Evolutionary conservation across 2,888 invertebrate species (phyloP).

Genomic region (Heliconius ethilla): DNA sequence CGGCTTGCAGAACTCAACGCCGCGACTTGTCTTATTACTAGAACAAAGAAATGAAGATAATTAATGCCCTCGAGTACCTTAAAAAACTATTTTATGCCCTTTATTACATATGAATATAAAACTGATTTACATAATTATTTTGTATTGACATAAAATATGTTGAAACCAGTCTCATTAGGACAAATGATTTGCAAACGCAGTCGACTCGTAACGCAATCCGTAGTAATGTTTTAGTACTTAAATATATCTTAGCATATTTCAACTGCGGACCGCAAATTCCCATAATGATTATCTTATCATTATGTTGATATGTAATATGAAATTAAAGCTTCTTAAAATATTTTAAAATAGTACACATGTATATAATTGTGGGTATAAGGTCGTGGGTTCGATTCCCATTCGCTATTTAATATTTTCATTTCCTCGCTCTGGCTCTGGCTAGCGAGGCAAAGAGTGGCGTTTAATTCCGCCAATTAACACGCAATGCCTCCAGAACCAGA

Average conservation of each 20-base stretch:
- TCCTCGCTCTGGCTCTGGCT: too few relatives aligned
- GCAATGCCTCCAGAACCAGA: too few relatives aligned
- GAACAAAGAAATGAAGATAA: too few relatives aligned
- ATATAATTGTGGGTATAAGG: too few relatives aligned
- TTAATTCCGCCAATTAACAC: too few relatives aligned
- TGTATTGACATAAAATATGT: slow-evolving; percentile 17
- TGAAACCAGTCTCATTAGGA: slow-evolving; percentile 11
- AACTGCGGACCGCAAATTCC: background rate
- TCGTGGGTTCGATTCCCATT: too few relatives aligned
- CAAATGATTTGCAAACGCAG: slow-evolving; percentile 8
- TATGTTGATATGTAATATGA: background rate
- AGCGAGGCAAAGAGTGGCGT: too few relatives aligned
- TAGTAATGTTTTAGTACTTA: slow-evolving; percentile 12
- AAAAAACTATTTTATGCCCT: too few relatives aligned
- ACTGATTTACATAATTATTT: slow-evolving; percentile 1
- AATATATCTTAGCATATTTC: background rate
- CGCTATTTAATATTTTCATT: too few relatives aligned
- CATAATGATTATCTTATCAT: background rate
- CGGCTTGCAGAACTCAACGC: too few relatives aligned
- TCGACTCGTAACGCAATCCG: slow-evolving; percentile 5
- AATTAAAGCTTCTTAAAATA: background rate
- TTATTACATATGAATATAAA: background rate
- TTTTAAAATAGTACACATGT: background rate
- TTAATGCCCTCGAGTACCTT: too few relatives aligned
- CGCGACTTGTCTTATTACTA: too few relatives aligned